Percentiles rank a stretch among this genome's conserved stretches.
phyloP scores from a whole-genome alignment of 2,888 invertebrate species.

The Nasonovia ribisnigri region DNA sequence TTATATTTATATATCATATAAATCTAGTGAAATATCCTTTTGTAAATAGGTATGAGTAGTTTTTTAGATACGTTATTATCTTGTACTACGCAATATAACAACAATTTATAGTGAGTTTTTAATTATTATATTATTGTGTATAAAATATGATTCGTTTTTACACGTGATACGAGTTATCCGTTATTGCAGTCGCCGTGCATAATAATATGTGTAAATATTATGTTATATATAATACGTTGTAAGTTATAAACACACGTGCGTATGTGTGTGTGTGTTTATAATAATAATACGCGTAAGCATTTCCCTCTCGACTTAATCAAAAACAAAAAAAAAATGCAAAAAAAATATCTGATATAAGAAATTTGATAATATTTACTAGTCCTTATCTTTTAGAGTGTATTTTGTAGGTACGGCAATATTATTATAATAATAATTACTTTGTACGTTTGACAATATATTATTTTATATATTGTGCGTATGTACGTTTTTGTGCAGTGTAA shows the following conservation, averaged over 20 bases:
- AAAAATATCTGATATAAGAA: constrained; percentile 26
- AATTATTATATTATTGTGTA: constrained; percentile 30
- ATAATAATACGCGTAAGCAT: constrained; percentile 1
- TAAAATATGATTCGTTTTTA: constrained; percentile 46
- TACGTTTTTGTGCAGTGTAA: constrained; percentile 47
- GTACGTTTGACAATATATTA: constrained; percentile 11
- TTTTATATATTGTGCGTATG: constrained; percentile 41
- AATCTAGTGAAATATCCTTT: constrained; percentile 37
- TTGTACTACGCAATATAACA: constrained; percentile 14
- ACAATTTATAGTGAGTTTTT: constrained; percentile 60
- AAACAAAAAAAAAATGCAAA: constrained; percentile 41
- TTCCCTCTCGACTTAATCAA: constrained; percentile 61
- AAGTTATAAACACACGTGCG: background rate
- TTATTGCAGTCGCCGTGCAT: constrained; percentile 7
- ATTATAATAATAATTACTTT: constrained; percentile 39
- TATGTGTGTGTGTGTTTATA: background rate
- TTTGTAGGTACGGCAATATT: constrained; percentile 50
- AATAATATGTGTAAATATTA: constrained; percentile 50
- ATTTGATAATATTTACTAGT: constrained; percentile 64
- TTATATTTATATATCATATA: constrained; percentile 16
- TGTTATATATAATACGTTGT: background rate
- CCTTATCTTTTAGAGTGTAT: constrained; percentile 59
- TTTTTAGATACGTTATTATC: constrained; percentile 29
- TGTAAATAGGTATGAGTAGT: constrained; percentile 46
- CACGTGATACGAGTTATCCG: background rate